Conservation (phyloP, 2,888 invertebrate genomes). For the Phaonia tiefii region DNA sequence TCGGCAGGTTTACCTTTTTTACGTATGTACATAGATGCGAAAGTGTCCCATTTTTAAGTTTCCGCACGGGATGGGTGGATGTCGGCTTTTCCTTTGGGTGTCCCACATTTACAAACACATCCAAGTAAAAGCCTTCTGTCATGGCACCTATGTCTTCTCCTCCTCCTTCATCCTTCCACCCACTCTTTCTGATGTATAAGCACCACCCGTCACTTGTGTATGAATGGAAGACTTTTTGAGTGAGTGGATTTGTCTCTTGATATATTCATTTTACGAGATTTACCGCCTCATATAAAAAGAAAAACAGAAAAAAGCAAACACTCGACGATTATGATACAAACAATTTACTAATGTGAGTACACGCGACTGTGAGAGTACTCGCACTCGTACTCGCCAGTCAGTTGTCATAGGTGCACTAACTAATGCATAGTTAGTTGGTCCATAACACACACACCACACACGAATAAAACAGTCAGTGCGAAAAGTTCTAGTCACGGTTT, state of each 20-base stretch:
- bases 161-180: background rate
- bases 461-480: too few species aligned
- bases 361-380: background rate
- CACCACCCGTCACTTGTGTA: background rate
- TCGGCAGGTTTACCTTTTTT: background rate
- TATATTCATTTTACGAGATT: constrained; percentile 47
- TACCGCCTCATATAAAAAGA: constrained; percentile 49
- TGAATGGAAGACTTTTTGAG: constrained; percentile 42
- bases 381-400: too few species aligned
- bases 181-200: too few species aligned
- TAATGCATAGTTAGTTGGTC: too few species aligned
- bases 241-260: constrained; percentile 62
- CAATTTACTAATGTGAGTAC: constrained; percentile 15
- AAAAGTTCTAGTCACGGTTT: too few species aligned
- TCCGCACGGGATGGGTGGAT: too few species aligned
- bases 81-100: constrained; percentile 2
- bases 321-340: constrained; percentile 10
- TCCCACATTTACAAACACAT: background rate
- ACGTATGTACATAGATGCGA: background rate
- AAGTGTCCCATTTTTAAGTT: constrained; percentile 12
- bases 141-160: background rate
- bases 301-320: constrained; percentile 33
- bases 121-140: constrained; percentile 1
- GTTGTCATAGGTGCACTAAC: background rate
- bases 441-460: too few species aligned